A percentile compares a stretch with the other conserved stretches of the same genome.
Evolutionary conservation across 2,888 invertebrate species (phyloP).

Genomic region (Cheilosia vernalis): DNA sequence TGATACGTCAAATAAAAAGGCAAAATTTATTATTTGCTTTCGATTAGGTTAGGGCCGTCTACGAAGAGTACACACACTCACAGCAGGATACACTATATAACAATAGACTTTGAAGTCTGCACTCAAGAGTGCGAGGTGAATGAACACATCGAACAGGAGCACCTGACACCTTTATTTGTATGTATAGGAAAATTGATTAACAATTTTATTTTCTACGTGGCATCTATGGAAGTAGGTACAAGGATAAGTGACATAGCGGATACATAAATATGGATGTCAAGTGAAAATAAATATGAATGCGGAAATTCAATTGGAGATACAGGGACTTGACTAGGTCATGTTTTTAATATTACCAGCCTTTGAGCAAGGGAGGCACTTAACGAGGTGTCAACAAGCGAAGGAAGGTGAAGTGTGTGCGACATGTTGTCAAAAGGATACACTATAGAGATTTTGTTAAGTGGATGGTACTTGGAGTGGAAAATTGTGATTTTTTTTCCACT

Average conservation of each 20-base stretch:
- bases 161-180: conserved; percentile 41
- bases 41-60: conserved; percentile 52
- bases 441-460: not conserved
- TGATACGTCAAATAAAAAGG: conserved; percentile 67
- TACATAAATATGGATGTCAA: conserved; percentile 60
- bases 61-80: conserved; percentile 9
- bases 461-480: conserved; percentile 20
- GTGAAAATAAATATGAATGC: conserved; percentile 72
- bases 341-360: conserved; percentile 30
- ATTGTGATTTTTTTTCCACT: conserved; percentile 23
- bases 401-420: not conserved
- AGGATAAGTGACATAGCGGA: conserved; percentile 49
- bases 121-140: conserved; percentile 50
- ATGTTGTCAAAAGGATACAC: conserved; percentile 12
- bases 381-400: conserved; percentile 35
- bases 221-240: conserved; percentile 52
- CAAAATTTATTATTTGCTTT: conserved; percentile 68
- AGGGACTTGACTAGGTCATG: conserved; percentile 66
- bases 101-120: conserved; percentile 55
- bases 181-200: conserved; percentile 47
- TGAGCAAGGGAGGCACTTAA: conserved; percentile 10
- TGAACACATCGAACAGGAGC: conserved; percentile 44
- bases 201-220: conserved; percentile 34
- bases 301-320: conserved; percentile 63
- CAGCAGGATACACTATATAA: conserved; percentile 36